Evolutionary conservation across 2,797 vertebrate species (phyloP), one percentile per base, ranked within the genome.

Genomic region (Balearica regulorum): DNA sequence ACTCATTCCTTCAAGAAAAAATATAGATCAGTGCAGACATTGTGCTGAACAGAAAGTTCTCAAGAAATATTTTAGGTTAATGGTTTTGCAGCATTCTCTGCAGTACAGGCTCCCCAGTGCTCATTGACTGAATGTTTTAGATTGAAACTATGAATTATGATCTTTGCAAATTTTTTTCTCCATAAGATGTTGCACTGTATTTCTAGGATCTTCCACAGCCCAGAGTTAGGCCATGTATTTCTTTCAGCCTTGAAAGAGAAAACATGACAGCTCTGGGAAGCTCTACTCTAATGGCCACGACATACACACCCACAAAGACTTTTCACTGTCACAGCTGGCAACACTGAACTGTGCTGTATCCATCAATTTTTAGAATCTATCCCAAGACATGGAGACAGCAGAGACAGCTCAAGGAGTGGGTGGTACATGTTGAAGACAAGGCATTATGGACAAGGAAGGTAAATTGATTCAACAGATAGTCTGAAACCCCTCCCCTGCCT

Each of bases 31-130:
- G 16, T 90, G 46, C 90, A 91, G 82, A 91, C 58, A 92, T 60
- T 89, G 43, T 49, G 44, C 83, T 94, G 81, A 96, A 94, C 51
- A 79, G 49, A 84, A 86, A 66, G 53, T 86, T 84, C 75, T 96
- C 91, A 78, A 83, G 92, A 93, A 96, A 64, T 79, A 93, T 88
- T 87, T 96, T 83, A 94, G 13, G n/a, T 94, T 94, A 90, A 87
- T 72, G 83, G 37, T 75, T 96, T 96, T 93, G 53, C 28, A 75
- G 77, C 69, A 16, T 90, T 89, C 43, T 79, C 35, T 95, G 69
- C 64, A 51, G 11, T 51, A n/a, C 44, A 73, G 4, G 39, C 65
- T 86, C 61, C 71, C 76, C 48, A 53, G 1, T 53, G 29, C 48
- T 93, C 49, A 31, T 53, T 75, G 68, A 37, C 72, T 72, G 65